phyloP scores from a whole-genome alignment of 2,113 vertebrate species.

The Scophthalmus maximus region DNA sequence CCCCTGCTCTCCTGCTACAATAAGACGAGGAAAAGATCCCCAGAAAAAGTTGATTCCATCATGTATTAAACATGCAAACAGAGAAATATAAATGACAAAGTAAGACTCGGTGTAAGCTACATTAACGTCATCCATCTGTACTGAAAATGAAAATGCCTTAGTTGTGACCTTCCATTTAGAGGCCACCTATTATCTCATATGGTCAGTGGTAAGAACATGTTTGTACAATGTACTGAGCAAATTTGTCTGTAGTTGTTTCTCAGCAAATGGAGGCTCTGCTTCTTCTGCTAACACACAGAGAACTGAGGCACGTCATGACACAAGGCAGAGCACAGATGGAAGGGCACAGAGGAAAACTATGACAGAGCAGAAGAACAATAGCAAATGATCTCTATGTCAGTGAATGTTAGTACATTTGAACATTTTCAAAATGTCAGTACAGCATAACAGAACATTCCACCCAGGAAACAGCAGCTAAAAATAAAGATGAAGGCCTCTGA shows the following conservation, averaged over 20 bases:
- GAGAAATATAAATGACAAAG: not conserved
- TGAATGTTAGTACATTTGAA: conserved; percentile 33
- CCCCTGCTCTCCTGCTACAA: conserved; percentile 44
- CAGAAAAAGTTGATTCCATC: not conserved
- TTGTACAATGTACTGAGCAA: not conserved
- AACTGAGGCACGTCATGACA: not conserved
- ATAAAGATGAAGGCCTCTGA: conserved; percentile 47
- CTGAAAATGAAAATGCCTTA: not conserved
- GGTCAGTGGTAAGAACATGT: not conserved
- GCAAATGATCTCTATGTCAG: not conserved
- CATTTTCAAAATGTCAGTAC: conserved; percentile 25
- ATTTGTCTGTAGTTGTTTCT: not conserved
- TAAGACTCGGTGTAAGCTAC: not conserved
- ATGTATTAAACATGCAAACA: conserved; percentile 9
- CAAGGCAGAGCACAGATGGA: not conserved
- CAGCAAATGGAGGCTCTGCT: not conserved
- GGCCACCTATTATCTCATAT: not conserved
- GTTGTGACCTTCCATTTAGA: not conserved
- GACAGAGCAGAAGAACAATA: not conserved
- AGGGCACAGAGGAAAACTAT: not conserved
- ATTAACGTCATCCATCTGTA: not conserved
- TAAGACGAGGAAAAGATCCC: conserved; percentile 34
- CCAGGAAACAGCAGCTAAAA: conserved; percentile 48
- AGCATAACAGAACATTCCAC: conserved; percentile 7
- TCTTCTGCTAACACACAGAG: not conserved